These are phyloP conservation scores for Melanerpes aurifrons DNA, from an alignment of 2,113 vertebrate genomes.

Conservation along the genomic window DNA sequence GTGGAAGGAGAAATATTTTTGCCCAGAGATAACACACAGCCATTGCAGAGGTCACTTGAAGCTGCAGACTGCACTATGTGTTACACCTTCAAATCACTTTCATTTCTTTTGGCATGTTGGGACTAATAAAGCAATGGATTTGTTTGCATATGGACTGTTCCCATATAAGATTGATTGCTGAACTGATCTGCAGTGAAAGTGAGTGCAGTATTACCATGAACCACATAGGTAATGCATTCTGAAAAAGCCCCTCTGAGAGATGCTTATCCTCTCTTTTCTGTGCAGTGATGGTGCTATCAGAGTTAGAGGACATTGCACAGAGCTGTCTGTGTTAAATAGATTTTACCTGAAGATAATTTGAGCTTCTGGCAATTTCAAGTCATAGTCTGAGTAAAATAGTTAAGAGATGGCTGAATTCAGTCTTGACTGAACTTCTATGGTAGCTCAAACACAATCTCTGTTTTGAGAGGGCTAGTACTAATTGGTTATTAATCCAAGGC, in stretches of 20 bases:
- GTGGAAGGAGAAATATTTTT: neutral
- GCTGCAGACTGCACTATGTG: neutral
- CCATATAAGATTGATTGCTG: neutral
- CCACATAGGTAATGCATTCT: neutral
- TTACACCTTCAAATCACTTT: neutral
- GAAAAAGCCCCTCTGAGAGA: neutral
- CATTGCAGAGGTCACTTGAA: neutral
- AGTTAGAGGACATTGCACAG: neutral
- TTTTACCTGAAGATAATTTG: neutral
- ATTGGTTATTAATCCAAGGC: neutral
- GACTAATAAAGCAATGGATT: neutral
- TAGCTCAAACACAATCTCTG: neutral
- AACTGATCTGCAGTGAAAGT: neutral
- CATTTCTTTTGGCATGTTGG: neutral
- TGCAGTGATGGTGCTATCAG: neutral
- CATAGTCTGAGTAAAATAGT: neutral
- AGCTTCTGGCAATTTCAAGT: neutral
- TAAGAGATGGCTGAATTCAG: neutral
- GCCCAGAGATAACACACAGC: neutral
- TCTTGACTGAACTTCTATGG: neutral
- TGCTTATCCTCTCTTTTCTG: neutral
- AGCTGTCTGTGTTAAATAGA: neutral
- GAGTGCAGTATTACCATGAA: neutral
- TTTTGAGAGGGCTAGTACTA: neutral
- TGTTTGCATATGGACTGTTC: neutral